Percentiles rank a stretch among this genome's conserved stretches.
Evolutionary conservation across 2,113 vertebrate species (phyloP).

Genomic region (Pungitius pungitius): DNA sequence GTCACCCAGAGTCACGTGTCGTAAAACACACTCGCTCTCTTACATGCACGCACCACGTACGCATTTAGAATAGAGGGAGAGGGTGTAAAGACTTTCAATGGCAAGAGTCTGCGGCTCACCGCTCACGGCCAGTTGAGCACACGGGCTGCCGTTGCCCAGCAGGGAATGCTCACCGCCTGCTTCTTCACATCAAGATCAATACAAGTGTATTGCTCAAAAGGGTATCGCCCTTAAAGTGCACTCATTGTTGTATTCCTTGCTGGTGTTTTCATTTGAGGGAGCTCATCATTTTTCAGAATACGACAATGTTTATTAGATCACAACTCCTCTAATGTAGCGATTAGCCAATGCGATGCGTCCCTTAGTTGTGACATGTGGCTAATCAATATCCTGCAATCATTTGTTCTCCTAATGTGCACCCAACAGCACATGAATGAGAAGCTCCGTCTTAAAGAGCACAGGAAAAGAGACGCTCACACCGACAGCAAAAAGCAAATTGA

Average conservation of each 20-base stretch:
- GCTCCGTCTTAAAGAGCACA: conserved; percentile 22
- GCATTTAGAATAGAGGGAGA: conserved; percentile 82
- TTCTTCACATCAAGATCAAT: conserved; percentile 25
- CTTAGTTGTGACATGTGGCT: not conserved
- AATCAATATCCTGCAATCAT: conserved; percentile 9
- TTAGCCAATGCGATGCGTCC: not conserved
- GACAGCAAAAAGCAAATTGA: conserved; percentile 36
- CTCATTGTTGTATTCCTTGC: conserved; percentile 1
- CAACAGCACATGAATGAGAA: conserved; percentile 15
- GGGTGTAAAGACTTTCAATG: conserved; percentile 96
- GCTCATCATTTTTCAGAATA: conserved; percentile 4
- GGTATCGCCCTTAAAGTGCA: not conserved
- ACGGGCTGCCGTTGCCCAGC: conserved; percentile 83
- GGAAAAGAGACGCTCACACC: not conserved
- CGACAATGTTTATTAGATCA: conserved; percentile 1
- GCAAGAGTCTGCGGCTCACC: conserved; percentile 95
- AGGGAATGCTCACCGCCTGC: conserved; percentile 79
- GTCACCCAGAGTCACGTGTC: conserved; percentile 37
- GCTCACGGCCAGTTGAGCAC: conserved; percentile 94
- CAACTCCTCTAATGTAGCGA: conserved; percentile 5
- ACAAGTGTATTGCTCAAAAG: conserved; percentile 12
- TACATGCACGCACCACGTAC: conserved; percentile 33
- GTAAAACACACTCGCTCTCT: not conserved
- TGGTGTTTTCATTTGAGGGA: not conserved
- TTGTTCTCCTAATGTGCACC: conserved; percentile 17